Evolutionary conservation across 2,113 vertebrate genomes (phyloP).

Genomic region (Equus quagga): DNA sequence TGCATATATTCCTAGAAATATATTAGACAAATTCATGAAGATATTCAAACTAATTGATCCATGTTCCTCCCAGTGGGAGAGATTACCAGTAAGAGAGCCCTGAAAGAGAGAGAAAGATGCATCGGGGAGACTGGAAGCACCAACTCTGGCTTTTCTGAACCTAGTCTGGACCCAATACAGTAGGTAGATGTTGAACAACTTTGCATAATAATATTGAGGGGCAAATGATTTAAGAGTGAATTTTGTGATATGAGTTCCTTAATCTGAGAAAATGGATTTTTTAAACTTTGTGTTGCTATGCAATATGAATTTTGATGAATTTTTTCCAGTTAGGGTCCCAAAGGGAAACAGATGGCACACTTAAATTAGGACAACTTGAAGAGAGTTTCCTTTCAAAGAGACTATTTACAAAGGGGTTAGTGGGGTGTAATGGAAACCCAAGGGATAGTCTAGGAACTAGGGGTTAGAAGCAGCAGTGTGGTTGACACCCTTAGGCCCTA

Average conservation of each 20-base stretch:
- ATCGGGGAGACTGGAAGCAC: neutral
- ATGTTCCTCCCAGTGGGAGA: neutral
- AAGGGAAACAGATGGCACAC: constrained; percentile 62
- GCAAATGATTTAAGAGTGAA: neutral
- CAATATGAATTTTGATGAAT: constrained; percentile 68
- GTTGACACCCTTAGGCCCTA: neutral
- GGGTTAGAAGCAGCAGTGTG: neutral
- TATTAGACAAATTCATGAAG: constrained; percentile 29
- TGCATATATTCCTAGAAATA: neutral
- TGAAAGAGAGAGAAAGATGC: neutral
- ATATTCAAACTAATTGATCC: neutral
- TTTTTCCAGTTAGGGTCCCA: constrained; percentile 59
- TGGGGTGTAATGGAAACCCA: neutral
- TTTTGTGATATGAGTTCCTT: constrained; percentile 30
- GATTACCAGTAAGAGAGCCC: neutral
- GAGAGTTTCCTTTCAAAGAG: constrained; percentile 54
- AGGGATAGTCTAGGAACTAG: neutral
- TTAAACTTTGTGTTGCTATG: constrained; percentile 59
- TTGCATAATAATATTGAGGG: neutral
- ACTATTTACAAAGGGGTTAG: neutral
- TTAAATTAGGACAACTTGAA: constrained; percentile 69
- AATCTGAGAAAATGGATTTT: constrained; percentile 55
- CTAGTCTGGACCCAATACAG: neutral
- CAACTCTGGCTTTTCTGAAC: neutral
- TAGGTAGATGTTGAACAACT: neutral